A percentile compares a stretch with the other conserved stretches of the same genome.
phyloP scores from a whole-genome alignment of 1,140 invertebrate species.

The Sesamia nonagrioides region DNA sequence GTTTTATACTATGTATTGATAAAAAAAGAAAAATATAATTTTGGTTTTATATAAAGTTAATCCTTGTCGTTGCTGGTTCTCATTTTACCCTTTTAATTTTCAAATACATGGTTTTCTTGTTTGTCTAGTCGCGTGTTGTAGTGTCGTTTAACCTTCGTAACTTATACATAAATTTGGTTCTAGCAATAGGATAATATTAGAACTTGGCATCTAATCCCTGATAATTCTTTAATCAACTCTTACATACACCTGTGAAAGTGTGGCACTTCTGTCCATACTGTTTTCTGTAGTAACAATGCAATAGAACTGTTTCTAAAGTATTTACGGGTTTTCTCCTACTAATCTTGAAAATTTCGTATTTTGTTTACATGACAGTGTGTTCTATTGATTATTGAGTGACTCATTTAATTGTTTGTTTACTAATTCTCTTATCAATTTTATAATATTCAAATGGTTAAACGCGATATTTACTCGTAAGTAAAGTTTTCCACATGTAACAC shows the following conservation, averaged over 20 bases:
- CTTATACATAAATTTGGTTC: background rate
- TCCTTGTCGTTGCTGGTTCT: background rate
- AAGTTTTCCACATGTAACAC: too few species aligned
- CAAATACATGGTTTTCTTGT: background rate
- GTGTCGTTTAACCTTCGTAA: background rate
- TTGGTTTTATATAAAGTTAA: background rate
- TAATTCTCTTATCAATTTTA: background rate
- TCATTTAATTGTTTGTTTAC: constrained; percentile 14
- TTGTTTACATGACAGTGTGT: too few species aligned
- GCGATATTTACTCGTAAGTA: too few species aligned
- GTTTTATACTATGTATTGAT: too few species aligned
- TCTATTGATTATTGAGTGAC: background rate
- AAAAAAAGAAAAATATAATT: background rate
- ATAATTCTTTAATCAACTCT: background rate
- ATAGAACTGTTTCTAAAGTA: too few species aligned
- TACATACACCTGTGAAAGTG: too few species aligned
- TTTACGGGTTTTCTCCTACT: too few species aligned
- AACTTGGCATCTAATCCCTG: background rate
- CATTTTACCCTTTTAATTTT: constrained; percentile 2
- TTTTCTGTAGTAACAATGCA: too few species aligned
- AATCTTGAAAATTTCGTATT: too few species aligned
- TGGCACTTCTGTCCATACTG: too few species aligned
- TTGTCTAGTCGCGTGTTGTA: background rate
- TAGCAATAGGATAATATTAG: background rate
- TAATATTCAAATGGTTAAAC: too few species aligned